These are phyloP conservation scores for Ceramica pisi DNA, from an alignment of 2,888 invertebrate species.

Conservation along the genomic window DNA sequence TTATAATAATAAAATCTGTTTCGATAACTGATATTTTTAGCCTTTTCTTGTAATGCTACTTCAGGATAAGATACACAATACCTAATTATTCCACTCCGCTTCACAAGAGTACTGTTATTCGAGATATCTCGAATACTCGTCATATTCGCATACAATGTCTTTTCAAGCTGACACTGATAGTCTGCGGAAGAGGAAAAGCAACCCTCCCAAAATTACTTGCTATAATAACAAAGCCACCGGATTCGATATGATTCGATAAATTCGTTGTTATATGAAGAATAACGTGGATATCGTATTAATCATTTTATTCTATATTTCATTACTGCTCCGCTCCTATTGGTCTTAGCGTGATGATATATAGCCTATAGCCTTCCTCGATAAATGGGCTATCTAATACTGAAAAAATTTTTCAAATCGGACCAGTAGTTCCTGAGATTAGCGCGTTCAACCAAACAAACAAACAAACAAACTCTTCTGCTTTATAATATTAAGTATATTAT, in stretches of 20 bases:
- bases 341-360: too few relatives aligned
- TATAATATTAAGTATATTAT: too few relatives aligned
- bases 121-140: conserved; percentile 2
- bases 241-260: conserved; percentile 13
- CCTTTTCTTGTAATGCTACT: background rate
- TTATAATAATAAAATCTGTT: background rate
- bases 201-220: conserved; percentile 7
- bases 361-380: too few relatives aligned
- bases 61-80: background rate
- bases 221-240: background rate
- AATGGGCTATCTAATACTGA: too few relatives aligned
- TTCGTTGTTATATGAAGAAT: background rate
- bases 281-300: background rate
- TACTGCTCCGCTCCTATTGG: too few relatives aligned
- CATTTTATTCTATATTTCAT: too few relatives aligned
- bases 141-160: conserved; percentile 6
- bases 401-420: too few relatives aligned
- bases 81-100: conserved; percentile 15
- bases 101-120: conserved; percentile 3
- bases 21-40: background rate
- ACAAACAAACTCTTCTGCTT: too few relatives aligned
- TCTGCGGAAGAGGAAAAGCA: background rate
- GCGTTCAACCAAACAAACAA: too few relatives aligned
- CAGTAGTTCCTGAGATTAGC: too few relatives aligned
- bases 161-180: background rate